Evolutionary conservation across 1,140 invertebrate genomes (phyloP).

Genomic region (Drosophila littoralis): DNA sequence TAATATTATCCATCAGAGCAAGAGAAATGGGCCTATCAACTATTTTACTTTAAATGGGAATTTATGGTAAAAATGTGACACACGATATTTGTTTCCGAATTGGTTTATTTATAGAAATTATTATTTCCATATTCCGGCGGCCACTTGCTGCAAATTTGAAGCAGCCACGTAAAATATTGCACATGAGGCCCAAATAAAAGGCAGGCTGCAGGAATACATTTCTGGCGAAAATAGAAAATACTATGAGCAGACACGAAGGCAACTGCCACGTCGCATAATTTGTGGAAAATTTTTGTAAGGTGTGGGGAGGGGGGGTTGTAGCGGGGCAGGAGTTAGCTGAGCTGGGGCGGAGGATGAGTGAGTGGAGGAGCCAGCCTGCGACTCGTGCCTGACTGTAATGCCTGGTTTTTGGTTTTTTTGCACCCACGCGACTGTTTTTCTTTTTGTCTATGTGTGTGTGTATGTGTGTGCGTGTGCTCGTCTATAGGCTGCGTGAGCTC

Average conservation of each 20-base stretch:
- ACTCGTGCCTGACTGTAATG: neutral
- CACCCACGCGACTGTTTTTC: constrained; percentile 33
- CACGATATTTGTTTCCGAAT: neutral
- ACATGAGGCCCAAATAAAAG: constrained; percentile 17
- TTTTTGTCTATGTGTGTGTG: constrained; percentile 42
- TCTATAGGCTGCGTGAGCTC: constrained; percentile 66
- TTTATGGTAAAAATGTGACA: neutral
- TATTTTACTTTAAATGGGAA: constrained; percentile 6
- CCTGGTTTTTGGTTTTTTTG: constrained; percentile 16
- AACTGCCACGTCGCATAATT: constrained; percentile 34
- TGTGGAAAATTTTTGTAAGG: neutral
- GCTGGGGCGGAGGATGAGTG: neutral
- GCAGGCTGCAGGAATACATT: constrained; percentile 12
- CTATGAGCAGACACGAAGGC: constrained; percentile 22
- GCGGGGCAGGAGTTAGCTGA: neutral
- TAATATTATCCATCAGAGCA: neutral
- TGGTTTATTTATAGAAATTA: neutral
- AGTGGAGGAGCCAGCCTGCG: neutral
- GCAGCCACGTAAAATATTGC: constrained; percentile 44
- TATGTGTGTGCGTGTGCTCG: neutral
- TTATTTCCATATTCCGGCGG: neutral
- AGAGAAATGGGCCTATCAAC: neutral
- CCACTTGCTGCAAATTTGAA: constrained; percentile 21
- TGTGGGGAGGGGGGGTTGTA: too few relatives aligned
- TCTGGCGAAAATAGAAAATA: constrained; percentile 7